Base-by-base conservation (phyloP, 2,113 vertebrate genomes). In the Meles meles region DNA sequence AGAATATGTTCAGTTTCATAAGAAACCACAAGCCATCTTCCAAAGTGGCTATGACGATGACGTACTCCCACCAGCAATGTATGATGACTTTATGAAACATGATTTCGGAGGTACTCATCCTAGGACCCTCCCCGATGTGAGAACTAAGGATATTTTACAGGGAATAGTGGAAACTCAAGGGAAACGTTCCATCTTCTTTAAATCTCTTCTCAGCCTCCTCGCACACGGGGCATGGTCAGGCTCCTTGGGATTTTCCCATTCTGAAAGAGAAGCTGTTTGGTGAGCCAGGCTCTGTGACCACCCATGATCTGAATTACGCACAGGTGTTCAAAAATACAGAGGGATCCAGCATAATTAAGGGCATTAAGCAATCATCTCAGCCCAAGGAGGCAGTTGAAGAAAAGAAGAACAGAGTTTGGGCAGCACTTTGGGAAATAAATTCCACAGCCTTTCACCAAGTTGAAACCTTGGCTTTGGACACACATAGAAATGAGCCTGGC, bases 381-480 rank as follows among this genome's bases (percentile, higher is more conserved):
- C n/a, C 65, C 92, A 90, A 94, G 85, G 76, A 97, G 96, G 87
- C 86, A 96, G 81, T 0, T 90, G 94, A 93, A 97, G 97, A 82
- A 96, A 95, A 93, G 90, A 88, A 93, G 87, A 94, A 88, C 59
- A 31, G 93, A 79, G 69, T 95, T 59, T 93, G 71, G 87, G 95
- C 84, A 89, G 92, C 2, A 23, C 88, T 97, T 59, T 76, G 94
- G 88, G 94, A 96, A 97, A 98, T 97, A 94, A 97, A 97, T 98
- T 98, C 93, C 97, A 97, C 94, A 89, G 97, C 85, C 97, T 98
- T 98, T 98, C 97, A 98, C 97, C 96, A 98, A 98, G 96, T 87
- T 57, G 95, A 96, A 97, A 96, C 93, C 95, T 97, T 97, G 97
- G 97, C 97, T 95, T 96, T 88, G 95, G 92, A 95, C 87, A 94